Evolutionary conservation across 1,140 invertebrate genomes (phyloP), one percentile per base, ranked within the genome.

Genomic region (Cecropterus lyciades): DNA sequence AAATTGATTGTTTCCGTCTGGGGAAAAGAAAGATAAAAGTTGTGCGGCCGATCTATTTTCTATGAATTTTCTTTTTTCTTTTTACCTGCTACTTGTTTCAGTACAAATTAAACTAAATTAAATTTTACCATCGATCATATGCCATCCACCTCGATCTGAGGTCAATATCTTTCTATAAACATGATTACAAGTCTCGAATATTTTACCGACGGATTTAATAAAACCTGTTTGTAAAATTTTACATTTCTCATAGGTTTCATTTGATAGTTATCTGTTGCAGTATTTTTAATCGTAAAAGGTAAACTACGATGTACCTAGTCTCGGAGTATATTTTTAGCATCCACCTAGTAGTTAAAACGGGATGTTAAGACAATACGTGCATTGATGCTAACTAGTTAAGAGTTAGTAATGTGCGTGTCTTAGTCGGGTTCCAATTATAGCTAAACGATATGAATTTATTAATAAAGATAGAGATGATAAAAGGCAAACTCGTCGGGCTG

Each of bases 141-240:
- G 80, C 72, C 83, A 78, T 82, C 83, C 80, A 82, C 75, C 80
- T 81, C 70, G 27, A 70, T 60, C 67, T 53, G 83, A 76, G 85
- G 85, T 91, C 87, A 89, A 87, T 89, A 91, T 89, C 85, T 89
- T 84, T 83, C 79, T 67, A 67, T 73, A 81, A 81, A 84, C 72
- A 84, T 75, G 73, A 84, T 80, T 76, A 70, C 48, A 73, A 69
- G 67, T 79, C 68, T 60, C 40, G 27, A 77, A 77, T 80, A 80
- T 70, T 74, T 73, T 49, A 63, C 62, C 70, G 73, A 80, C 79
- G 79, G 84, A 84, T 85, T 87, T 84, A 82, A 84, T 81, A 24
- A 73, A 83, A 89, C 81, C 59, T 77, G 84, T 88, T 87, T 67
- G 33, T 69, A 75, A 79, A 77, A 75, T 82, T 77, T 78, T 77